These are phyloP conservation scores for Acanthococcus lagerstroemiae DNA, from an alignment of 2,888 invertebrate species.

Conservation along the genomic window DNA sequence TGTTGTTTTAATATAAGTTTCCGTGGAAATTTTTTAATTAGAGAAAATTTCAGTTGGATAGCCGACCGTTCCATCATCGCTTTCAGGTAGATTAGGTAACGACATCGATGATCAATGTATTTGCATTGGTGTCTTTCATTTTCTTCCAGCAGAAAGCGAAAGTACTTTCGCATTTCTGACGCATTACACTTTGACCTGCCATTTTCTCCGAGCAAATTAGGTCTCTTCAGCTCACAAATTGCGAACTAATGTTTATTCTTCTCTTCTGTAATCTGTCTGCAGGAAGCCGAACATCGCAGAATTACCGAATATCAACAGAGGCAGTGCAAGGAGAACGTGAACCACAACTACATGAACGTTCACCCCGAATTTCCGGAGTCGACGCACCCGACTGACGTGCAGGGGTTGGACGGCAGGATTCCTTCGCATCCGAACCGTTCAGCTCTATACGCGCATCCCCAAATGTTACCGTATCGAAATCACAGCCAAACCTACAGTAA, in stretches of 20 bases:
- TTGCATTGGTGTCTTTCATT: too few relatives aligned
- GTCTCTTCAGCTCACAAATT: neutral
- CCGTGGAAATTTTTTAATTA: too few relatives aligned
- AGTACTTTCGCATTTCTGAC: too few relatives aligned
- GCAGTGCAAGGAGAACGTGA: neutral
- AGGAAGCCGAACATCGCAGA: conserved; percentile 77
- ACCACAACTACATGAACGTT: conserved; percentile 8
- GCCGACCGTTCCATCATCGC: too few relatives aligned
- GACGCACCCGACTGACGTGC: neutral
- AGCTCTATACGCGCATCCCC: conserved; percentile 1
- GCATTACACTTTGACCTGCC: neutral
- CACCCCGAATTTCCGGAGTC: neutral
- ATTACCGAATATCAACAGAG: conserved; percentile 25
- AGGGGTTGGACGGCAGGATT: conserved; percentile 9
- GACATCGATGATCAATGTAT: too few relatives aligned
- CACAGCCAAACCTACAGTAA: conserved; percentile 38
- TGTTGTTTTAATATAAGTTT: too few relatives aligned
- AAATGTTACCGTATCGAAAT: conserved; percentile 20
- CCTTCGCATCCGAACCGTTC: neutral
- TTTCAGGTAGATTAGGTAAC: too few relatives aligned
- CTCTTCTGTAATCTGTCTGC: too few relatives aligned
- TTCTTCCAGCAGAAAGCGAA: too few relatives aligned
- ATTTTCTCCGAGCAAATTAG: neutral
- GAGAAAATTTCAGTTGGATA: too few relatives aligned
- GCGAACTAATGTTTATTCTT: neutral